Base-by-base conservation (phyloP, 2,888 invertebrate species). In the Notocelia uddmanniana region DNA sequence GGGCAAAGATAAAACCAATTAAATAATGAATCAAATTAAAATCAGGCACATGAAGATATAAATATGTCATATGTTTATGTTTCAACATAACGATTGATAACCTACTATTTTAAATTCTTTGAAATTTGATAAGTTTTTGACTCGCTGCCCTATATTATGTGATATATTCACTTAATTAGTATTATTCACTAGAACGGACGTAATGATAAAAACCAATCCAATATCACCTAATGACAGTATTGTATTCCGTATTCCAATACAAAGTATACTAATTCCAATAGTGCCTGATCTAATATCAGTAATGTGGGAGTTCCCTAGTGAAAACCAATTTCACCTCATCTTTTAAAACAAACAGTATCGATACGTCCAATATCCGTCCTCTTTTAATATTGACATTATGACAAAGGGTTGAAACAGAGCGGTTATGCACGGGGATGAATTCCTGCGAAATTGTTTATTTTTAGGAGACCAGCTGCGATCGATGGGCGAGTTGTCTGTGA, bases 391-490 rank as follows among this genome's bases (percentile, higher is more conserved):
- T 68, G 68, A 57, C 60, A 37, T 68, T 41, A 68, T 68, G 62
- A 72, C 67, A 68, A 55, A 60, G 60, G 62, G 37, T 62, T 11
- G 18, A 15, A 31, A 50, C 37, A 15, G 21, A 54, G 15, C 41
- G 11, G 68, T 68, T 68, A 68, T 62, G 48, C 69, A 55, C 60
- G 60, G 23, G 15, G 37, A 68, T 62, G 72, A 50, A 72, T 71
- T 15, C 37, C 60, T 11, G 55, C 62, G 21, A 62, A 64, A 68
- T 48, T 48, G 68, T 72, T 72, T 72, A 72, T 72, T 72, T 72
- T 72, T 68, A 72, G 62, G 48, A 50, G 50, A 37, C 67, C 48
- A 19, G 67, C 37, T 18, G 19, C 63, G 62, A 68, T 72, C 72
- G 72, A 72, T 70, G 45, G 55, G 34, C 55, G 34, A 67, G 60